Evolutionary conservation across 1,140 invertebrate species (phyloP).

Genomic region (Drosophila insularis): DNA sequence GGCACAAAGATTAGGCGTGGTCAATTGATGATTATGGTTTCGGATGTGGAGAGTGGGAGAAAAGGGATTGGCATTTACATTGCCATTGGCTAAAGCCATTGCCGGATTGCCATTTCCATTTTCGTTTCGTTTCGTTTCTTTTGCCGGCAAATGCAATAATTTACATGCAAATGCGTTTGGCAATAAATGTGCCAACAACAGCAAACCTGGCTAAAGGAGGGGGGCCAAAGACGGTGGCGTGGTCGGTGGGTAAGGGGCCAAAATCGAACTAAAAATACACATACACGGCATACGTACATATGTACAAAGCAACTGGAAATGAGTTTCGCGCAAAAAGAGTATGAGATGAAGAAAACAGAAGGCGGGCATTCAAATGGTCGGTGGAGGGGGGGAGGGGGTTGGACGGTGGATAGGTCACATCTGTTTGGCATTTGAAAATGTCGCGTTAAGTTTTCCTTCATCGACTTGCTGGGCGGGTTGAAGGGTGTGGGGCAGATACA

Average conservation of each 20-base stretch:
- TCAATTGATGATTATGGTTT: constrained; percentile 7
- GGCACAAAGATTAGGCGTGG: not conserved
- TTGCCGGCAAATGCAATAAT: constrained; percentile 62
- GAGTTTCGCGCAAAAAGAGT: constrained; percentile 41
- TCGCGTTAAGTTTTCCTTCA: constrained; percentile 33
- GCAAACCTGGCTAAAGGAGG: constrained; percentile 29
- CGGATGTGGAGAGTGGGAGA: not conserved
- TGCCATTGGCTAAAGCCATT: not conserved
- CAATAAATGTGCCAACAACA: constrained; percentile 71
- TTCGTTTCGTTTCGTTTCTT: constrained; percentile 21
- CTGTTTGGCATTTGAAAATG: constrained; percentile 49
- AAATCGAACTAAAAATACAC: constrained; percentile 48
- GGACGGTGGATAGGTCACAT: constrained; percentile 38
- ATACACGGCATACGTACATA: constrained; percentile 17
- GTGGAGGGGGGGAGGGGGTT: not conserved
- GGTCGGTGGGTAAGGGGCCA: constrained; percentile 5
- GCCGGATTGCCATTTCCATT: constrained; percentile 38
- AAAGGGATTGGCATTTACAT: not conserved
- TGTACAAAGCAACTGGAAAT: constrained; percentile 46
- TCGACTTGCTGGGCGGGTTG: not conserved
- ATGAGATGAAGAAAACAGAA: constrained; percentile 13
- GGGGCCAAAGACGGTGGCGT: not conserved
- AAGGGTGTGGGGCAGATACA: not conserved
- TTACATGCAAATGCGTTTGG: constrained; percentile 74
- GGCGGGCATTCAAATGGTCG: not conserved